Base-by-base conservation (phyloP, 2,113 vertebrate species). In the Elephantulus edwardii region DNA sequence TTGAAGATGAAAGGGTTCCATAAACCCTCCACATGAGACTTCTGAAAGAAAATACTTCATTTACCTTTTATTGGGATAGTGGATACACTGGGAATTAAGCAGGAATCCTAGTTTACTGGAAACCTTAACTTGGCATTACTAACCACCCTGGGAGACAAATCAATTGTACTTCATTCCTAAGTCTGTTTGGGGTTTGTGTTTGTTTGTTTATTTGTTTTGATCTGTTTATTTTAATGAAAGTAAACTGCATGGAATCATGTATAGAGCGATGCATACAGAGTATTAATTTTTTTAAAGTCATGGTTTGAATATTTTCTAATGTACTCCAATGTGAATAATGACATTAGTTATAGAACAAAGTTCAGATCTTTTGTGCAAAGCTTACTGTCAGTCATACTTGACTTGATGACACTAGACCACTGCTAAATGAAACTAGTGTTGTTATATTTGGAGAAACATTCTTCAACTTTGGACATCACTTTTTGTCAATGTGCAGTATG, bases 1-100 rank as follows among this genome's bases (percentile, higher is more conserved):
- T 93, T 95, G 87, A 93, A 95, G 84, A 92, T 94, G 75, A 95
- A 95, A 96, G 74, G 28, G 50, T 62, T 92, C 86, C 87, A 48
- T 84, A 92, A 95, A 89, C 58, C 26, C 68, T 92, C 20, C 72
- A 44, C 81, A 92, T 81, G 90, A 93, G n/a, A 30, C 44, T 93
- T 94, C 86, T 88, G 68, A 77, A 92, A 94, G 83, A 90, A 95
- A 93, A 68, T 87, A 88, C 77, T 92, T 93, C 54, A 78, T 95
- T 95, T 92, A 66, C 83, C 78, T 87, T 86, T 94, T 87, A 93
- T 64, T 88, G 83, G 60, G 81, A 80, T 90, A 90, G 85, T 77
- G 72, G 72, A 71, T 87, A 79, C 77, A 70, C 76, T 87, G 66
- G 20, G 50, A 90, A 2, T 22, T 88, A 84, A 94, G 42, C 52